These are phyloP conservation scores for Onychorhynchus coronatus DNA, from an alignment of 2,113 vertebrate species.

Conservation along the genomic window DNA sequence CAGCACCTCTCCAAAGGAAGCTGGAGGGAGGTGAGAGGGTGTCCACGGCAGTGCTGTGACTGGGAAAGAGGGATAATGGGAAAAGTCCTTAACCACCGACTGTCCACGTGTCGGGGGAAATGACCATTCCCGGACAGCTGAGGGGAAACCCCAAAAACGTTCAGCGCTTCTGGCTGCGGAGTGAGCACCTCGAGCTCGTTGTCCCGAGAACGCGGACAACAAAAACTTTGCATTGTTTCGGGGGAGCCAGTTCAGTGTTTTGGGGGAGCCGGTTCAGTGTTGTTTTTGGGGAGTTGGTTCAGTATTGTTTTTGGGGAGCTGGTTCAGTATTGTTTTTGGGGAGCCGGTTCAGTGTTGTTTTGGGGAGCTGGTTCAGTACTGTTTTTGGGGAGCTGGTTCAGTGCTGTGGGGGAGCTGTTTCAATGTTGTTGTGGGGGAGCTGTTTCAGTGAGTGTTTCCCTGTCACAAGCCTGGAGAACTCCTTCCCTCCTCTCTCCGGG, in stretches of 20 bases:
- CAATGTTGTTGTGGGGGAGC: too few species aligned
- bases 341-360: too few species aligned
- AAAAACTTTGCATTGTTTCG: too few species aligned
- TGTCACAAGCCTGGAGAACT: background rate
- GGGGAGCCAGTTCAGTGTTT: too few species aligned
- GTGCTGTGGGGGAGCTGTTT: too few species aligned
- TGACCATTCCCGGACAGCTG: background rate
- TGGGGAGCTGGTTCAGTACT: background rate
- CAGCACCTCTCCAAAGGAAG: background rate
- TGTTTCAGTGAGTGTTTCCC: background rate
- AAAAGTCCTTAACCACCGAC: background rate
- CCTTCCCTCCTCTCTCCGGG: background rate
- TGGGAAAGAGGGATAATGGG: background rate
- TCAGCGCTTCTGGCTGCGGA: background rate
- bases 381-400: too few species aligned
- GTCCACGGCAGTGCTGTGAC: background rate
- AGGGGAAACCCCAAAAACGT: background rate
- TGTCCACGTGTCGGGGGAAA: background rate
- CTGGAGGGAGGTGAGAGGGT: background rate
- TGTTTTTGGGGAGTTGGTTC: too few species aligned
- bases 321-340: too few species aligned
- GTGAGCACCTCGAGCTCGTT: background rate
- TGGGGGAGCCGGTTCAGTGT: background rate
- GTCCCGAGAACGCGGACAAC: fast-evolving
- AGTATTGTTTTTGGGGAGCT: too few species aligned